Conservation (phyloP, 1,140 invertebrate species). For the Apis dorsata region DNA sequence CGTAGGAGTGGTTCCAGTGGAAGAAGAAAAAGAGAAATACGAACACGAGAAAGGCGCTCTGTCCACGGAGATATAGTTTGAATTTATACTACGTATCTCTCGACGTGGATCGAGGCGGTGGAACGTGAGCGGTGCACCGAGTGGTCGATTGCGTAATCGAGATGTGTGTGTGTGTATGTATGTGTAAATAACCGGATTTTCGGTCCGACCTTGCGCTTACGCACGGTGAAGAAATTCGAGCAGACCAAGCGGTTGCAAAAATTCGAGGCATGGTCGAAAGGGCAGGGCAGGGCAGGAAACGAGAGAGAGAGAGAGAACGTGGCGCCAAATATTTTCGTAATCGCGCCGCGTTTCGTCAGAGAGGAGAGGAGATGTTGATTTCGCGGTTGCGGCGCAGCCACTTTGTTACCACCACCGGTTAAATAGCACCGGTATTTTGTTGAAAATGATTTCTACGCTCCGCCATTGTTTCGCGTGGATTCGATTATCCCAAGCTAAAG, state of each 20-base stretch:
- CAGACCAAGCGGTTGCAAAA: not conserved
- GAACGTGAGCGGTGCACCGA: constrained; percentile 47
- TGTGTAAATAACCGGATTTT: constrained; percentile 69
- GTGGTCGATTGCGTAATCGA: constrained; percentile 51
- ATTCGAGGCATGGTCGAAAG: not conserved
- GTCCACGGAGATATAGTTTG: not conserved
- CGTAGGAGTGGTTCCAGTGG: not conserved
- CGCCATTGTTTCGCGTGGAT: constrained; percentile 36
- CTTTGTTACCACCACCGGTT: not conserved
- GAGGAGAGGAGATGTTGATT: not conserved
- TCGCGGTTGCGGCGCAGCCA: constrained; percentile 1
- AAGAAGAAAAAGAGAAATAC: not conserved
- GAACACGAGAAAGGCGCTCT: not conserved
- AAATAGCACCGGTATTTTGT: constrained; percentile 15
- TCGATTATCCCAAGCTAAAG: constrained; percentile 41
- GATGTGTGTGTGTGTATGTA: not conserved
- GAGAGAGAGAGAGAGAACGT: not conserved
- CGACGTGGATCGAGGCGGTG: not conserved
- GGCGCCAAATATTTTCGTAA: constrained; percentile 38
- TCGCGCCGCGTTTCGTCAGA: not conserved
- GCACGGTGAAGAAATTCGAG: constrained; percentile 2
- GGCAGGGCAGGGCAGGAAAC: not conserved
- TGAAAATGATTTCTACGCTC: constrained; percentile 21
- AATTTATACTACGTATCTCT: constrained; percentile 1
- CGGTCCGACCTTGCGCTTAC: constrained; percentile 68